phyloP scores from a whole-genome alignment of 2,888 invertebrate genomes.

The Dascillus cervinus region DNA sequence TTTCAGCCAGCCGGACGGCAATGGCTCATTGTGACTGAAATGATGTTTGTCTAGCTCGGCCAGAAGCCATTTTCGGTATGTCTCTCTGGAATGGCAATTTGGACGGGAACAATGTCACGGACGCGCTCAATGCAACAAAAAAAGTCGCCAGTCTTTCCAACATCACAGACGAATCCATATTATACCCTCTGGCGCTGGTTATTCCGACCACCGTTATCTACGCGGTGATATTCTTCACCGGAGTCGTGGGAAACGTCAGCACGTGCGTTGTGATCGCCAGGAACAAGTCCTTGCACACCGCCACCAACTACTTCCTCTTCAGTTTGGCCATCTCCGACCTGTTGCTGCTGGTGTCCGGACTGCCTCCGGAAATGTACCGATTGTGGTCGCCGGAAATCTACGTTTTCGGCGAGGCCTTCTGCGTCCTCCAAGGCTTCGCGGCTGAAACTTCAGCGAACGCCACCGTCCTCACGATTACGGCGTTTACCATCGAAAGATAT shows the following conservation, averaged over 20 bases:
- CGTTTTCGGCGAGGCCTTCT: conserved; percentile 71
- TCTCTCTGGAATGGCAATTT: no score
- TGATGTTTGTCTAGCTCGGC: no score
- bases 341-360: conserved; percentile 65
- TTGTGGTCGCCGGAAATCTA: conserved; percentile 74
- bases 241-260: conserved; percentile 72
- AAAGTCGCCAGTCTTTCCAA: conserved; percentile 3
- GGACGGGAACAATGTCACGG: no score
- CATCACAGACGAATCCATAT: conserved; percentile 6
- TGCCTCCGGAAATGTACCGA: conserved; percentile 75
- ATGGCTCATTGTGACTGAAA: no score
- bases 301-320: conserved; percentile 76
- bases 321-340: conserved; percentile 80
- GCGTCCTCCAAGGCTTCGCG: conserved; percentile 66
- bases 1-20: no score
- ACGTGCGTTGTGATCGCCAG: conserved; percentile 78
- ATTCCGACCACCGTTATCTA: conserved; percentile 72
- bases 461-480: conserved; percentile 60
- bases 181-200: conserved; percentile 39
- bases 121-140: no score
- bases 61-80: no score
- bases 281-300: conserved; percentile 77
- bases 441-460: conserved; percentile 78
- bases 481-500: conserved; percentile 65
- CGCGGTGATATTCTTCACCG: conserved; percentile 67